Percentiles rank a stretch among this genome's conserved stretches.
Evolutionary conservation across 2,888 invertebrate genomes (phyloP).

Genomic region (Auanema sp.): DNA sequence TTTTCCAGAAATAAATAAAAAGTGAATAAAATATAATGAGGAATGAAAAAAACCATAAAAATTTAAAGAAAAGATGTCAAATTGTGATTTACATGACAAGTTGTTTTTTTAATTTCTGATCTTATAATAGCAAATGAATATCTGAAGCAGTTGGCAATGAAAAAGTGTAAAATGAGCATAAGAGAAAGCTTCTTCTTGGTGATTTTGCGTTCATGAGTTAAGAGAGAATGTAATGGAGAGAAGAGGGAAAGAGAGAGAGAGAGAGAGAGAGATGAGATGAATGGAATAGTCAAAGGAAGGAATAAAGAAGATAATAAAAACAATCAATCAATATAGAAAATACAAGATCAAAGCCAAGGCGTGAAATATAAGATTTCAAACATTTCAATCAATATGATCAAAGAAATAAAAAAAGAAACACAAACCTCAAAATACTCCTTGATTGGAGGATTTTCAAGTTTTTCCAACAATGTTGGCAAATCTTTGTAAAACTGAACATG

Average conservation of each 20-base stretch:
- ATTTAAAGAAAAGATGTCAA: no score
- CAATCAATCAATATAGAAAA: slow-evolving; percentile 2
- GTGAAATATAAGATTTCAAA: slow-evolving; percentile 2
- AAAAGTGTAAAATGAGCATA: no score
- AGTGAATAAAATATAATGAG: no score
- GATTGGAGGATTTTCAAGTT: slow-evolving; percentile 69
- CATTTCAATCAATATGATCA: neutral
- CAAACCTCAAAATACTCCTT: slow-evolving; percentile 58
- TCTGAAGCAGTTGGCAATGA: no score
- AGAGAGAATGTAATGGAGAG: neutral
- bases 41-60: no score
- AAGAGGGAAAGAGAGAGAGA: slow-evolving; percentile 4
- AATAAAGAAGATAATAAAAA: slow-evolving; percentile 3
- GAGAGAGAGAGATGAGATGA: neutral
- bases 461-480: slow-evolving; percentile 80
- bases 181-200: no score
- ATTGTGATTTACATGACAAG: no score
- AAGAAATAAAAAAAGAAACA: neutral
- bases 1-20: no score
- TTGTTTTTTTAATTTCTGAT: no score
- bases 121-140: no score
- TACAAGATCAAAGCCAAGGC: neutral
- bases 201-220: neutral
- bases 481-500: slow-evolving; percentile 78
- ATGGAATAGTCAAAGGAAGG: neutral